Evolutionary conservation across 1,140 invertebrate species (phyloP).

Genomic region (Condylostylus longicornis): DNA sequence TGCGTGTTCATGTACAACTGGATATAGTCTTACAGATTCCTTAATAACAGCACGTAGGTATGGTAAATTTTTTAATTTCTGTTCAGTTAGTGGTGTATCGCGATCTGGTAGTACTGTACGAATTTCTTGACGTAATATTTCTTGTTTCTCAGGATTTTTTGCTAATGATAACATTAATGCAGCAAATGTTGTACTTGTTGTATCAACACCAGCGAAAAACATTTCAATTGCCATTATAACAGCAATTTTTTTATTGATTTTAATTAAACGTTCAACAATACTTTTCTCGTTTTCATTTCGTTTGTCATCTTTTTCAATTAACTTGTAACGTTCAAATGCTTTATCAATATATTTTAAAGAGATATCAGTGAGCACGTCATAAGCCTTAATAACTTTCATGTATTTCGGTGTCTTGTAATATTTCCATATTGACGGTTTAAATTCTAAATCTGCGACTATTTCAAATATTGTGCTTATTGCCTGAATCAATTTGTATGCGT

Average conservation of each 20-base stretch:
- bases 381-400: slow-evolving; percentile 35
- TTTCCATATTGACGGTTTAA: slow-evolving; percentile 46
- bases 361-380: slow-evolving; percentile 20
- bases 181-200: slow-evolving; percentile 12
- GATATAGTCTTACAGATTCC: slow-evolving; percentile 37
- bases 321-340: slow-evolving; percentile 16
- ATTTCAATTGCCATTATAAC: slow-evolving; percentile 32
- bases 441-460: slow-evolving; percentile 46
- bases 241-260: slow-evolving; percentile 33
- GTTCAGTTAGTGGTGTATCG: slow-evolving; percentile 32
- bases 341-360: slow-evolving; percentile 16
- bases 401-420: slow-evolving; percentile 39
- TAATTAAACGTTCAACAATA: slow-evolving; percentile 31
- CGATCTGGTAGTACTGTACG: slow-evolving; percentile 29
- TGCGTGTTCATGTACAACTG: slow-evolving; percentile 32
- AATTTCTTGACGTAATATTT: slow-evolving; percentile 47
- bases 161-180: slow-evolving; percentile 14
- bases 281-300: slow-evolving; percentile 20
- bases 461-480: no score
- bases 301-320: slow-evolving; percentile 12
- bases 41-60: slow-evolving; percentile 45
- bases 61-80: slow-evolving; percentile 35
- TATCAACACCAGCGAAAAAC: slow-evolving; percentile 30
- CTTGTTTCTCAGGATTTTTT: slow-evolving; percentile 43
- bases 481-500: background rate